These are phyloP conservation scores for Heterohyrax brucei DNA, from an alignment of 2,797 vertebrate genomes.

Conservation along the genomic window DNA sequence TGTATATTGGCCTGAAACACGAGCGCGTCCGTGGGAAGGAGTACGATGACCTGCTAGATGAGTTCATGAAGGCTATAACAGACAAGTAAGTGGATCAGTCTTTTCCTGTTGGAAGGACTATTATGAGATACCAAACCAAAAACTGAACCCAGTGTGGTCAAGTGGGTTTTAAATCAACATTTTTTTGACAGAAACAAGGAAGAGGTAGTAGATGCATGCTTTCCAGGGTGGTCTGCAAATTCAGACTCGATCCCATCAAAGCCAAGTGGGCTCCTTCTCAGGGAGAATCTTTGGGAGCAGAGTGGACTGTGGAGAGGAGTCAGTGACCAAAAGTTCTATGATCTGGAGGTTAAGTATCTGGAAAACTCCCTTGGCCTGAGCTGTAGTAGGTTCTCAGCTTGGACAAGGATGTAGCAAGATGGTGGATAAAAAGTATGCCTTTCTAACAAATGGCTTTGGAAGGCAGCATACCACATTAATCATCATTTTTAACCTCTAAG, in stretches of 20 bases:
- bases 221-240: conserved; percentile 81
- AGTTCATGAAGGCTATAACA: conserved; percentile 99
- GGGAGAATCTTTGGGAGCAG: background rate
- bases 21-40: conserved; percentile 96
- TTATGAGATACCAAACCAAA: background rate
- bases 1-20: conserved; percentile 99
- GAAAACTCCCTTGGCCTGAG: background rate
- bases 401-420: background rate
- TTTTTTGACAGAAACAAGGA: conserved; percentile 75
- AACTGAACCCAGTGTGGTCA: too few relatives aligned
- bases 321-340: background rate
- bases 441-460: conserved; percentile 47
- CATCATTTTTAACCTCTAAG: conserved; percentile 53
- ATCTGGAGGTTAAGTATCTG: background rate
- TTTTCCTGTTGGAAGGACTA: background rate
- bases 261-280: conserved; percentile 73
- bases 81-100: conserved; percentile 94
- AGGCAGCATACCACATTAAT: conserved; percentile 43
- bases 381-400: background rate
- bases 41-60: conserved; percentile 97
- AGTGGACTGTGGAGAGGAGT: background rate
- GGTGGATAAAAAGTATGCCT: background rate
- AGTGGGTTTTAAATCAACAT: conserved; percentile 68
- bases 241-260: conserved; percentile 46
- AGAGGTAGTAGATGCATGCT: conserved; percentile 67